These are phyloP conservation scores for Botia almorhae DNA, from an alignment of 2,797 vertebrate species.

Conservation along the genomic window DNA sequence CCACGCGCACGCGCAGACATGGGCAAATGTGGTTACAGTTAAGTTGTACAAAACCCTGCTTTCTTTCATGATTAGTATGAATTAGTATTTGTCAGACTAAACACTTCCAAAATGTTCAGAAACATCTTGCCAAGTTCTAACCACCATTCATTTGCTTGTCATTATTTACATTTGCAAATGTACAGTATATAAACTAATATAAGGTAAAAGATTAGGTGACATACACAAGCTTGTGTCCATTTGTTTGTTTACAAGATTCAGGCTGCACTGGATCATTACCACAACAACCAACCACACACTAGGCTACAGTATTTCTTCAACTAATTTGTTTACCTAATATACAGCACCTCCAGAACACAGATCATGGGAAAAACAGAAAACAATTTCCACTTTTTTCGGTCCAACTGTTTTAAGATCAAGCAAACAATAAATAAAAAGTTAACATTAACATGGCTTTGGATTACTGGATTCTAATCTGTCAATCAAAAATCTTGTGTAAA, in stretches of 20 bases:
- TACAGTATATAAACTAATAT: background rate
- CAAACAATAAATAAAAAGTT: too few species aligned
- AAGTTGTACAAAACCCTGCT: constrained; percentile 4
- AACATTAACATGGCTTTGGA: too few species aligned
- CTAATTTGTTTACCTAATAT: constrained; percentile 23
- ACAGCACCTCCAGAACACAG: background rate
- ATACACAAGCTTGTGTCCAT: background rate
- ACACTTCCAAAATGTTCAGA: constrained; percentile 9
- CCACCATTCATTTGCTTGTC: background rate
- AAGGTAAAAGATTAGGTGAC: background rate
- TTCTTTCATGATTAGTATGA: constrained; percentile 22
- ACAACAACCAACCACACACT: background rate
- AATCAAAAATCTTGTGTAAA: too few species aligned
- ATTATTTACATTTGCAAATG: background rate
- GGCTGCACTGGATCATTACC: background rate
- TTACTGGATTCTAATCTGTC: too few species aligned
- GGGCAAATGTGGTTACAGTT: constrained; percentile 45
- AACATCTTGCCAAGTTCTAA: background rate
- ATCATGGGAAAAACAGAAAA: constrained; percentile 9
- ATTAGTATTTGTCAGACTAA: constrained; percentile 31
- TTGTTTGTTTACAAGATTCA: background rate
- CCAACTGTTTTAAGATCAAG: too few species aligned
- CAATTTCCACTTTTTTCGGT: background rate
- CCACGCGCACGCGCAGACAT: background rate
- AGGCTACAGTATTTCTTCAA: constrained; percentile 5